These are phyloP conservation scores for Tragelaphus strepsiceros DNA, from an alignment of 2,113 vertebrate genomes.

Conservation along the genomic window DNA sequence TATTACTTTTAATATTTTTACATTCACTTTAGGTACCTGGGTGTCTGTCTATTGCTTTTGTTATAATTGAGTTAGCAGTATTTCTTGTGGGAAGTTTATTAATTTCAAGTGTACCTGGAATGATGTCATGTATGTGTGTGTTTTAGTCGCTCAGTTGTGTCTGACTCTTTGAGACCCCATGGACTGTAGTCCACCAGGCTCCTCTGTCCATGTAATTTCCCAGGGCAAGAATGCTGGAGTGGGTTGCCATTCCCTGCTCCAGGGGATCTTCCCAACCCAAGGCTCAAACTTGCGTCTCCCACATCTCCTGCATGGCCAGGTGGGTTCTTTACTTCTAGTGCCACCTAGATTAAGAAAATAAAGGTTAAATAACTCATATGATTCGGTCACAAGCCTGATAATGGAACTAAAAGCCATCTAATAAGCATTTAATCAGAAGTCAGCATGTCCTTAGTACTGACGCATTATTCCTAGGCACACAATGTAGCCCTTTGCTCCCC, in stretches of 20 bases:
- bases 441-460: not conserved
- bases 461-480: not conserved
- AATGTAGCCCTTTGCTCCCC: not conserved
- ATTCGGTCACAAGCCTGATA: not conserved
- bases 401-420: not conserved
- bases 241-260: not conserved
- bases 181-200: not conserved
- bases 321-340: not conserved
- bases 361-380: not conserved
- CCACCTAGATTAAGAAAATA: not conserved
- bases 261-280: not conserved
- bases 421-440: not conserved
- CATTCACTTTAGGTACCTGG: not conserved
- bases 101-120: not conserved
- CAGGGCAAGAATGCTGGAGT: not conserved
- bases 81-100: not conserved
- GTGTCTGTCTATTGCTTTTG: not conserved
- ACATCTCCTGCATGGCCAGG: not conserved
- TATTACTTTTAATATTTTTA: not conserved
- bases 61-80: not conserved
- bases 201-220: not conserved
- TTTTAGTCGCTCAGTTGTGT: not conserved
- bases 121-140: not conserved
- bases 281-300: fast-evolving
- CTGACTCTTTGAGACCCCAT: not conserved